A percentile compares a stretch with the other conserved stretches of the same genome.
phyloP scores from a whole-genome alignment of 1,140 invertebrate genomes.

The Aradophagus sp. region DNA sequence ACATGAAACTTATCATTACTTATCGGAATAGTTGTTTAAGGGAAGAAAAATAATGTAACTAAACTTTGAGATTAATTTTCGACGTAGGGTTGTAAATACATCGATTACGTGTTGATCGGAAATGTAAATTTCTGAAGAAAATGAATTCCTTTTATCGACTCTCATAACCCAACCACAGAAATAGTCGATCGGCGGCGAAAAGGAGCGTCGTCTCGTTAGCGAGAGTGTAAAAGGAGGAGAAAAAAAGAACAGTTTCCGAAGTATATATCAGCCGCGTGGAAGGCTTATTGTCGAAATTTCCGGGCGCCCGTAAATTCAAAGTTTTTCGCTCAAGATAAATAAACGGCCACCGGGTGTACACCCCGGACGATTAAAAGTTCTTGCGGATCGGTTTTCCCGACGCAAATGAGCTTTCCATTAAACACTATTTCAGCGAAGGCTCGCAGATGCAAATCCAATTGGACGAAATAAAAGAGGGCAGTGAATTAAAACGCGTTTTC shows the following conservation, averaged over 20 bases:
- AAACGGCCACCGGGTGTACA: constrained; percentile 36
- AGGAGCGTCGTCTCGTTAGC: constrained; percentile 11
- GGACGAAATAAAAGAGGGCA: constrained; percentile 44
- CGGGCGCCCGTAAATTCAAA: constrained; percentile 27
- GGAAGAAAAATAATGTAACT: too few species aligned
- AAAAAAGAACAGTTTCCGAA: constrained; percentile 33
- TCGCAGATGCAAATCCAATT: constrained; percentile 54
- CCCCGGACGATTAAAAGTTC: constrained; percentile 48
- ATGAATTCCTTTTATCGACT: too few species aligned
- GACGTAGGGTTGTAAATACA: too few species aligned
- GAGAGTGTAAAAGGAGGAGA: constrained; percentile 31
- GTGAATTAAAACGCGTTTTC: constrained; percentile 46
- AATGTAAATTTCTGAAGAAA: too few species aligned
- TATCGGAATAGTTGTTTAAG: too few species aligned
- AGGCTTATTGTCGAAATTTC: constrained; percentile 27
- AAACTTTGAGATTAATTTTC: too few species aligned
- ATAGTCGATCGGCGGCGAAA: too few species aligned
- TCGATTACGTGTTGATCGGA: too few species aligned
- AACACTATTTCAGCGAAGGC: constrained; percentile 39
- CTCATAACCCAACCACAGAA: too few species aligned
- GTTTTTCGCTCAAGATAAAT: constrained; percentile 53
- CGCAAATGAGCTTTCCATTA: constrained; percentile 55
- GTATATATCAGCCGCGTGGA: constrained; percentile 13
- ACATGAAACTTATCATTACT: too few species aligned
- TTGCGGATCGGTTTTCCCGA: constrained; percentile 47